Conservation (phyloP, 2,888 invertebrate species). For the Acrocyrtus sp. region DNA sequence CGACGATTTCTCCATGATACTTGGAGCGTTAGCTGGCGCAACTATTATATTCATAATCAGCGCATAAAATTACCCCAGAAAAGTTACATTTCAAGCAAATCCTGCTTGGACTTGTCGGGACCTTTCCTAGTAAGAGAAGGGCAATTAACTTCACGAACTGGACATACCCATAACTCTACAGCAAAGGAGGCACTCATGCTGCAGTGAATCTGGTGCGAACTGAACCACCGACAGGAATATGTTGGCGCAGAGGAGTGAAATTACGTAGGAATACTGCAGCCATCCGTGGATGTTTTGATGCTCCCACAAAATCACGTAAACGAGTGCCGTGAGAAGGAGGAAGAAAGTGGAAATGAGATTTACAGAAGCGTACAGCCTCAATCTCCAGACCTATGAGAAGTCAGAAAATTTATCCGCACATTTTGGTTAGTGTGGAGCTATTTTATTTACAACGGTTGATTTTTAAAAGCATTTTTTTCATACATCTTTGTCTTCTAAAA, state of each 20-base stretch:
- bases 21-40: no score
- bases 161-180: conserved; percentile 61
- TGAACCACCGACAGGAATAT: conserved; percentile 58
- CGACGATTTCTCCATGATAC: no score
- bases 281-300: conserved; percentile 63
- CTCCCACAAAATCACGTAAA: conserved; percentile 62
- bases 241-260: conserved; percentile 58
- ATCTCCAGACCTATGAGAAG: conserved; percentile 68
- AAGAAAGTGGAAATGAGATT: conserved; percentile 84
- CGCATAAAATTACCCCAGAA: background rate
- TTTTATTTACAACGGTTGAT: no score
- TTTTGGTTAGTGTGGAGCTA: no score
- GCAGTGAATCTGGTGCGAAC: conserved; percentile 54
- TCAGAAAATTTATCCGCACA: no score
- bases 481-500: conserved; percentile 48
- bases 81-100: no score
- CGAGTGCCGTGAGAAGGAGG: conserved; percentile 75
- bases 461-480: no score
- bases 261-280: conserved; percentile 63
- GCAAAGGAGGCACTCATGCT: conserved; percentile 48
- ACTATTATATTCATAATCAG: no score
- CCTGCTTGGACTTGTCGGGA: background rate
- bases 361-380: conserved; percentile 80
- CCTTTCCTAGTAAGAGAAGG: background rate
- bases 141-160: background rate